Conservation (phyloP, 2,888 invertebrate genomes). For the Troides aeacus region DNA sequence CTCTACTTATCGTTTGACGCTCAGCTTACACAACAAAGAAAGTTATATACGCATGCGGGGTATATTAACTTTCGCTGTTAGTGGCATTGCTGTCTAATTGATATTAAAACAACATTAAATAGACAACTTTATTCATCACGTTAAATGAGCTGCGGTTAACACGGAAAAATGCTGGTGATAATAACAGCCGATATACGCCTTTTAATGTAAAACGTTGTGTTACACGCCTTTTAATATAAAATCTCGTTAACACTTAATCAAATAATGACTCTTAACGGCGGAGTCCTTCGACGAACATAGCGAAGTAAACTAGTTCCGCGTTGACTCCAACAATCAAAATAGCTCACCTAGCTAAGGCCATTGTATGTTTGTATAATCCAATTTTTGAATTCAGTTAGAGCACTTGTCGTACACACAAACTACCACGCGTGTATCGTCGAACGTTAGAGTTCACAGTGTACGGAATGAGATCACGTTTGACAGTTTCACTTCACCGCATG, state of each 20-base stretch:
- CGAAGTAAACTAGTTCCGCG: conserved; percentile 77
- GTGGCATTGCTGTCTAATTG: conserved; percentile 44
- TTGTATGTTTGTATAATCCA: conserved; percentile 79
- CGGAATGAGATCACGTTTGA: conserved; percentile 72
- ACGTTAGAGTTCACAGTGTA: conserved; percentile 53
- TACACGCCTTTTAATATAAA: conserved; percentile 43
- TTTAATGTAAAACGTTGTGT: conserved; percentile 15
- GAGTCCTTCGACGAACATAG: conserved; percentile 67
- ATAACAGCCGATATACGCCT: conserved; percentile 24
- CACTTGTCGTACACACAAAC: conserved; percentile 68
- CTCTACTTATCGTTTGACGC: conserved; percentile 69
- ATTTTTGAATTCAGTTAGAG: conserved; percentile 72
- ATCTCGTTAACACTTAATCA: conserved; percentile 42
- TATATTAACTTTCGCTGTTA: conserved; percentile 75
- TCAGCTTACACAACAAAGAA: conserved; percentile 79
- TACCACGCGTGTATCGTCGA: conserved; percentile 55
- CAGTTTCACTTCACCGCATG: conserved; percentile 80
- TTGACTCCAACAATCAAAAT: conserved; percentile 78
- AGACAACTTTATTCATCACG: conserved; percentile 7
- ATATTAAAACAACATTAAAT: conserved; percentile 22
- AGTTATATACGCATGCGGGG: conserved; percentile 71
- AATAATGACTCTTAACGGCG: conserved; percentile 55
- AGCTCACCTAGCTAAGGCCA: conserved; percentile 81
- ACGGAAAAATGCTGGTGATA: conserved; percentile 23
- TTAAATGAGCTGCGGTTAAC: conserved; percentile 25